Evolutionary conservation across 2,113 vertebrate genomes (phyloP).

Genomic region (Phyllostomus hastatus): DNA sequence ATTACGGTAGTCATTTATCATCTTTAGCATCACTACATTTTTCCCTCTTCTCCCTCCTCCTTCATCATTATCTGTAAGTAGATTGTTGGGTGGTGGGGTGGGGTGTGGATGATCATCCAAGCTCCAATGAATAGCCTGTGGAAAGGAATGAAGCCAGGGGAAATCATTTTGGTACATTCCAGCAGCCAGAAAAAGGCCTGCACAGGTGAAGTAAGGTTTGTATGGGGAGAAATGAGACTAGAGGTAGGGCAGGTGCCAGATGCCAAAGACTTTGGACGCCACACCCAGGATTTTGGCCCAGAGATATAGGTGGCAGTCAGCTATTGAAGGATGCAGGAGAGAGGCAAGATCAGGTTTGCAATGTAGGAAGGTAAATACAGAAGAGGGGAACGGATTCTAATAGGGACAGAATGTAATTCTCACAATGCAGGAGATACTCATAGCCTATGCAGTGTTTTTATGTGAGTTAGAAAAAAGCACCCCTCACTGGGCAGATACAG

Average conservation of each 20-base stretch:
- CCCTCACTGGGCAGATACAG: background rate
- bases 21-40: background rate
- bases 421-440: background rate
- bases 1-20: background rate
- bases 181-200: background rate
- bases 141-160: background rate
- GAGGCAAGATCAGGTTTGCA: background rate
- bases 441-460: background rate
- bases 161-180: background rate
- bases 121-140: background rate
- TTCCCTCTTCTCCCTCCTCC: background rate
- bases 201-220: background rate
- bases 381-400: background rate
- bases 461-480: background rate
- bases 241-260: background rate
- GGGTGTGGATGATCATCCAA: background rate
- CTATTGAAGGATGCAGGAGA: background rate
- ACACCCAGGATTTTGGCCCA: background rate
- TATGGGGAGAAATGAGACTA: background rate
- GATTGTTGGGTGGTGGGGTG: background rate
- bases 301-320: background rate
- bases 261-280: background rate
- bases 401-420: background rate
- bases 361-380: background rate
- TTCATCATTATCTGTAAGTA: background rate